phyloP scores from a whole-genome alignment of 2,888 invertebrate species.

The Drosophila mercatorum region DNA sequence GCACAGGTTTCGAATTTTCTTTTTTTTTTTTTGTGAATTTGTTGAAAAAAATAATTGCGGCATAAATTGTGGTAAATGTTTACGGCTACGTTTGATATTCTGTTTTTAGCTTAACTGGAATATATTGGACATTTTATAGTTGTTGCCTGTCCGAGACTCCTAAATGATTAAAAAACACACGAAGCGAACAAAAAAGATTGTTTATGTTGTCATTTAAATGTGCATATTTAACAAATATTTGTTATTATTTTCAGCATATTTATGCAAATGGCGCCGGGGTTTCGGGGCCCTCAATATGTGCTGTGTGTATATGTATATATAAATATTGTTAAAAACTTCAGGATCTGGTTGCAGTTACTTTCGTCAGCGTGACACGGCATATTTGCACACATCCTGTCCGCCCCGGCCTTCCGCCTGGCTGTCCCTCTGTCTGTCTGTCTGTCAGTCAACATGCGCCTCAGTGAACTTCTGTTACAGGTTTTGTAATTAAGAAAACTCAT shows the following conservation, averaged over 20 bases:
- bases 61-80: slow-evolving; percentile 70
- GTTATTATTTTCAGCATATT: slow-evolving; percentile 44
- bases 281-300: not conserved
- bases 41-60: slow-evolving; percentile 62
- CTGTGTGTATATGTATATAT: not conserved
- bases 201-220: slow-evolving; percentile 46
- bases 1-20: slow-evolving; percentile 22
- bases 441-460: slow-evolving; percentile 49
- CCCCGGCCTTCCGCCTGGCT: not conserved
- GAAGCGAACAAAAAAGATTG: slow-evolving; percentile 29
- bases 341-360: slow-evolving; percentile 37
- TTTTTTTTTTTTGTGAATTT: slow-evolving; percentile 24
- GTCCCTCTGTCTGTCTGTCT: slow-evolving; percentile 11
- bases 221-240: slow-evolving; percentile 58
- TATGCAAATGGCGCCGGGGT: slow-evolving; percentile 30
- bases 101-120: slow-evolving; percentile 20
- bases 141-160: slow-evolving; percentile 24
- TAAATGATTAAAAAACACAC: slow-evolving; percentile 37
- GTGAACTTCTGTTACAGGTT: slow-evolving; percentile 66
- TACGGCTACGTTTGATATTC: slow-evolving; percentile 41
- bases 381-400: slow-evolving; percentile 62
- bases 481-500: slow-evolving; percentile 80
- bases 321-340: slow-evolving; percentile 19
- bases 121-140: slow-evolving; percentile 37
- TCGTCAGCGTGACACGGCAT: slow-evolving; percentile 62